Conservation (phyloP, 2,888 invertebrate species). For the Ophion slaviceki region DNA sequence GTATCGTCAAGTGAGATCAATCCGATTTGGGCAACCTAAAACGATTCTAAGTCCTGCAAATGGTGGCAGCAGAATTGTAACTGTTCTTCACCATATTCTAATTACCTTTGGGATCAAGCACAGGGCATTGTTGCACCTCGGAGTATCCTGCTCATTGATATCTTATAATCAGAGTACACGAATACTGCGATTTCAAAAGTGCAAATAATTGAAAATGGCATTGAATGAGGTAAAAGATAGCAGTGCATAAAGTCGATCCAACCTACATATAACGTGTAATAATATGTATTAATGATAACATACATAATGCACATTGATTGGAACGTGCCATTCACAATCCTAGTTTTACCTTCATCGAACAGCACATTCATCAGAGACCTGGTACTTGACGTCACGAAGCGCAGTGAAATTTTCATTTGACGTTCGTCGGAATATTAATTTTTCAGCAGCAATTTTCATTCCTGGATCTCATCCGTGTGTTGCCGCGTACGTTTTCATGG, state of each 20-base stretch:
- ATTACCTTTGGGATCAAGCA: not conserved
- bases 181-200: not conserved
- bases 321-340: slow-evolving; percentile 13
- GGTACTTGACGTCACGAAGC: slow-evolving; percentile 8
- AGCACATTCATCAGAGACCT: not conserved
- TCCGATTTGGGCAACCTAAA: not conserved
- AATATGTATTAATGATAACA: not conserved
- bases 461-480: slow-evolving; percentile 70
- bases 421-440: slow-evolving; percentile 70
- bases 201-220: not conserved
- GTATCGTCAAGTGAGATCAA: not conserved
- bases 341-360: not conserved
- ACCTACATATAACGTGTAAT: not conserved
- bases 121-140: not conserved
- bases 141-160: not conserved
- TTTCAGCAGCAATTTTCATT: slow-evolving; percentile 79
- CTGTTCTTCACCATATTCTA: not conserved
- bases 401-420: not conserved
- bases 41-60: not conserved
- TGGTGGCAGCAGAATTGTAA: not conserved
- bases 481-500: slow-evolving; percentile 8
- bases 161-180: not conserved
- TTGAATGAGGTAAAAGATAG: not conserved
- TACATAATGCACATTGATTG: not conserved
- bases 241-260: not conserved